Evolutionary conservation across 1,140 invertebrate genomes (phyloP).

Genomic region (Pseudomyrmex flavicornis): DNA sequence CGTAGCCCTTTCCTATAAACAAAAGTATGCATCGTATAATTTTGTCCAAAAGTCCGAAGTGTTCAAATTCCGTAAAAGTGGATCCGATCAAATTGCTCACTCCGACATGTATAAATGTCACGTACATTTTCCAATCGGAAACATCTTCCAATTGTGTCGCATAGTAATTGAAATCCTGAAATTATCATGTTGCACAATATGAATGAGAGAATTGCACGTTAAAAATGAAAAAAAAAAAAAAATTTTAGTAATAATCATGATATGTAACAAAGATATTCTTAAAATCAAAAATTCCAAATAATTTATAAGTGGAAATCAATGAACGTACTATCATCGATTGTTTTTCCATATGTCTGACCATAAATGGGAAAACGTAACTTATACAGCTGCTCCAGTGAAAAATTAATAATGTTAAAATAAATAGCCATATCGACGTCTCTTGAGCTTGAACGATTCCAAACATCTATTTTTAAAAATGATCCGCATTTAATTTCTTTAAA

Average conservation of each 20-base stretch:
- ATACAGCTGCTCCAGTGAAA: constrained; percentile 79
- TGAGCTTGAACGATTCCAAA: constrained; percentile 59
- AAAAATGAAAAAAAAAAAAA: no score
- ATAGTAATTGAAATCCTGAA: constrained; percentile 68
- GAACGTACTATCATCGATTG: constrained; percentile 62
- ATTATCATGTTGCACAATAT: neutral
- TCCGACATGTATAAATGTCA: constrained; percentile 75
- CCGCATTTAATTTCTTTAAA: constrained; percentile 25
- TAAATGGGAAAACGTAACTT: constrained; percentile 74
- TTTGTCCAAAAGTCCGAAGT: constrained; percentile 67
- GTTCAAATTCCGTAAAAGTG: constrained; percentile 68
- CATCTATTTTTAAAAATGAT: constrained; percentile 56
- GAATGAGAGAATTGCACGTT: neutral
- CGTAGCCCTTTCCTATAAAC: constrained; percentile 72
- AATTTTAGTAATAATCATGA: no score
- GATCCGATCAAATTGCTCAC: constrained; percentile 75
- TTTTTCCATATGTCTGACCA: constrained; percentile 68
- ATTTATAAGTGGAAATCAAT: neutral
- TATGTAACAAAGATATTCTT: no score
- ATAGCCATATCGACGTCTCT: constrained; percentile 73
- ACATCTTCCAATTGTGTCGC: constrained; percentile 63
- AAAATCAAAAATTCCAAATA: no score
- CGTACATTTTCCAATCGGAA: constrained; percentile 66
- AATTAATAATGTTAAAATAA: constrained; percentile 71
- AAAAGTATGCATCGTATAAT: constrained; percentile 72